Evolutionary conservation across 2,797 vertebrate genomes (phyloP).

Genomic region (Borostomias antarcticus): DNA sequence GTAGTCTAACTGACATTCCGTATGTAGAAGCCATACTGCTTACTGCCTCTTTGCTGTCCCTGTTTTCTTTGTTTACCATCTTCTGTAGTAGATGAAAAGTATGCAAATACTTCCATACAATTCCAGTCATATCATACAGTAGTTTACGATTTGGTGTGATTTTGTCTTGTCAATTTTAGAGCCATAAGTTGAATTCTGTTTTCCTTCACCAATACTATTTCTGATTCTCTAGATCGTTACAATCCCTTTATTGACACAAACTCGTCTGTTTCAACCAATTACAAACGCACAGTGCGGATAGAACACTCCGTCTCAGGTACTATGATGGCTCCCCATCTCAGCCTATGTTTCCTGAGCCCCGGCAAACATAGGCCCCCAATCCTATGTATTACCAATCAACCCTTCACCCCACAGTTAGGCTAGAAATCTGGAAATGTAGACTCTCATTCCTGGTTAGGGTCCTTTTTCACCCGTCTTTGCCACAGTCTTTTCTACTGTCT

Average conservation of each 20-base stretch:
- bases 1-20: too few relatives aligned
- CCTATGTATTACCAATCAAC: conserved; percentile 47
- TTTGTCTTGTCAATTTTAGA: conserved; percentile 49
- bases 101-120: too few relatives aligned
- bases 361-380: conserved; percentile 75
- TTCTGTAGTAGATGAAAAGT: too few relatives aligned
- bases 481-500: neutral
- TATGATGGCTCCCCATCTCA: conserved; percentile 78
- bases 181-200: conserved; percentile 62
- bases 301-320: conserved; percentile 89
- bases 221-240: conserved; percentile 89
- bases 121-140: neutral
- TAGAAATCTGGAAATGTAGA: conserved; percentile 43
- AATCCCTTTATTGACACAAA: conserved; percentile 89
- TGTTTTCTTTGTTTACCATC: neutral
- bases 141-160: conserved; percentile 35
- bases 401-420: conserved; percentile 19
- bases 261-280: conserved; percentile 85
- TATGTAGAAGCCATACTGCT: neutral
- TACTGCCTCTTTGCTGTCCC: too few relatives aligned
- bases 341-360: conserved; percentile 67
- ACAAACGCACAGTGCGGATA: conserved; percentile 86
- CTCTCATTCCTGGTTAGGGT: conserved; percentile 21
- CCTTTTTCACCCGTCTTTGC: neutral
- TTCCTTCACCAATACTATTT: conserved; percentile 77